Evolutionary conservation across 2,888 invertebrate species (phyloP).

Genomic region (Achlya flavicornis): DNA sequence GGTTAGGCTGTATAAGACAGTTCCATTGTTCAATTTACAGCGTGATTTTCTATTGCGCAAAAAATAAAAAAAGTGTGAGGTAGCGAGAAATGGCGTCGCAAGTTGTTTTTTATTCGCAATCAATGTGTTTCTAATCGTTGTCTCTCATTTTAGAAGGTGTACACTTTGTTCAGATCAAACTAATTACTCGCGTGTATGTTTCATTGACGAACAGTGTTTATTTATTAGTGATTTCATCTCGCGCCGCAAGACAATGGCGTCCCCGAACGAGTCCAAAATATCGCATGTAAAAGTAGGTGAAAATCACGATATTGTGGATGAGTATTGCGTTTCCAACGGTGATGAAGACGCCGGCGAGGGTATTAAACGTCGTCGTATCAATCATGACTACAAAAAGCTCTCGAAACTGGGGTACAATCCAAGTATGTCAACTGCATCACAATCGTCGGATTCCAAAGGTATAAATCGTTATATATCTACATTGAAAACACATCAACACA

Average conservation of each 20-base stretch:
- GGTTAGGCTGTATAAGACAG: slow-evolving; percentile 37
- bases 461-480: slow-evolving; percentile 42
- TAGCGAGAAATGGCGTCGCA: slow-evolving; percentile 81
- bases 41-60: slow-evolving; percentile 50
- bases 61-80: slow-evolving; percentile 65
- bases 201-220: slow-evolving; percentile 64
- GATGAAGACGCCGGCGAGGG: slow-evolving; percentile 71
- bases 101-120: slow-evolving; percentile 79
- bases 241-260: slow-evolving; percentile 79
- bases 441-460: slow-evolving; percentile 73
- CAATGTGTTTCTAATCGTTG: slow-evolving; percentile 70
- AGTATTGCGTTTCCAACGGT: slow-evolving; percentile 58
- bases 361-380: slow-evolving; percentile 73
- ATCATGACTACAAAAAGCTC: slow-evolving; percentile 74
- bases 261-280: slow-evolving; percentile 73
- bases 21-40: slow-evolving; percentile 45
- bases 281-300: slow-evolving; percentile 77
- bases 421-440: slow-evolving; percentile 74
- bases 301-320: slow-evolving; percentile 64
- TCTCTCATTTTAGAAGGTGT: slow-evolving; percentile 49
- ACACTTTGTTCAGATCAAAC: slow-evolving; percentile 50
- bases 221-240: slow-evolving; percentile 60
- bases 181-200: slow-evolving; percentile 54
- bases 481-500: slow-evolving; percentile 26
- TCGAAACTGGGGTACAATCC: slow-evolving; percentile 76